Evolutionary conservation across 2,888 invertebrate genomes (phyloP), one percentile per base, ranked within the genome.

Genomic region (Panzeria rudis): DNA sequence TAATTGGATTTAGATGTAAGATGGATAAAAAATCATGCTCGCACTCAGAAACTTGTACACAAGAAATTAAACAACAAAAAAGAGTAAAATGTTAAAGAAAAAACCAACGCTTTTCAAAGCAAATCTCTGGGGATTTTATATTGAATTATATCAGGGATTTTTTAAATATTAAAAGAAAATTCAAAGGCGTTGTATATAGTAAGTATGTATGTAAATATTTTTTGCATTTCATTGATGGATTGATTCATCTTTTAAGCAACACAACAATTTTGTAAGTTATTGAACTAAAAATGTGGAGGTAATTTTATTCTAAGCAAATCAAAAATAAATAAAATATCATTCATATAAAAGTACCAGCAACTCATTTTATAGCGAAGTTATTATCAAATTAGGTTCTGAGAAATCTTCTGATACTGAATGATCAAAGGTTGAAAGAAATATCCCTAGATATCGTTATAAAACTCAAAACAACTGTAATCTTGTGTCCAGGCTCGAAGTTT

Each of bases 1-100:
- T 87, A 87, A 87, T 87, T 87, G 87, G 87, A 87, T 87, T 87
- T 87, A 86, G 87, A 87, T 87, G 86, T 87, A 83, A 69, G 75
- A 68, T 23, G 73, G 84, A 86, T 84, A 41, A 79, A 82, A 76
- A 59, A 73, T 44, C 44, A 59, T 44, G 56, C 17, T 68, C 47
- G 38, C n/a, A 38, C 13, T 32, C 32, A 62, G 15, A 23, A 29
- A 64, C 32, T 54, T 62, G 59, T 54, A 13, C 17, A 54, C 4
- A 61, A 50, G 29, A 56, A 61, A 54, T 13, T 7, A 41, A 61
- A 69, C 52, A 5, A 29, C n/a, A n/a, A 50, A 59, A 61, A 52
- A 64, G 35, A 61, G 47, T 41, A 66, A 71, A 79, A 66, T 54
- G 72, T 29, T 15, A 61, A 47, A 25, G 35, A 29, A 75, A 64